Evolutionary conservation across 2,797 vertebrate species (phyloP).

Genomic region (Pteronotus mesoamericanus): DNA sequence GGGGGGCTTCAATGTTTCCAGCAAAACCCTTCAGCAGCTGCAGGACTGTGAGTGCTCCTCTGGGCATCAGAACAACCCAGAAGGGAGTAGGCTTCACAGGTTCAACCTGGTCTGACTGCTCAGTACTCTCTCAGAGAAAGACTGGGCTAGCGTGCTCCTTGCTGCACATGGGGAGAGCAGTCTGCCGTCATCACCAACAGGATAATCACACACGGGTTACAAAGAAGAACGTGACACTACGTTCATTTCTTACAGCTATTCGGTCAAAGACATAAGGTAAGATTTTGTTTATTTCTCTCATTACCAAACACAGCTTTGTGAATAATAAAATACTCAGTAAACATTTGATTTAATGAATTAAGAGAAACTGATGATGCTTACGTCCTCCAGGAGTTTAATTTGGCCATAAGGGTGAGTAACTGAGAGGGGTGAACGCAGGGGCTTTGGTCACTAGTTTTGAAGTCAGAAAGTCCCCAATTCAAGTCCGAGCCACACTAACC

Average conservation of each 20-base stretch:
- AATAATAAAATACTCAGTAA: neutral
- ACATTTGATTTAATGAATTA: slow-evolving; percentile 6
- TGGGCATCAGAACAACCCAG: neutral
- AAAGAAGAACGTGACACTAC: neutral
- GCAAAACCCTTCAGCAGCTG: neutral
- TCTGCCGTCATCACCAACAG: neutral
- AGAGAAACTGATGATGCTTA: neutral
- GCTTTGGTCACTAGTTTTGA: neutral
- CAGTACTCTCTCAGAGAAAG: neutral
- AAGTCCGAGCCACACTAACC: neutral
- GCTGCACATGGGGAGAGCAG: neutral
- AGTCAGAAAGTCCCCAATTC: neutral
- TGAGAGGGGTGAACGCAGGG: neutral
- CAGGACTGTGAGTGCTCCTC: neutral
- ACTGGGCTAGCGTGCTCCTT: neutral
- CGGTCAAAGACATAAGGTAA: neutral
- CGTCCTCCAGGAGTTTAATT: neutral
- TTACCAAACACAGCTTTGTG: neutral
- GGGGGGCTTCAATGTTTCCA: neutral
- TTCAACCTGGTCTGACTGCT: neutral
- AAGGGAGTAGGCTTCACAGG: neutral
- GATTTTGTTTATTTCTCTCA: slow-evolving; percentile 18
- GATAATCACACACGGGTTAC: neutral
- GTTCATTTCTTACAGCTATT: neutral
- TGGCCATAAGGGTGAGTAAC: neutral